Percentiles rank a stretch among this genome's conserved stretches.
phyloP scores from a whole-genome alignment of 2,888 invertebrate genomes.

The Ectropis crepuscularia region DNA sequence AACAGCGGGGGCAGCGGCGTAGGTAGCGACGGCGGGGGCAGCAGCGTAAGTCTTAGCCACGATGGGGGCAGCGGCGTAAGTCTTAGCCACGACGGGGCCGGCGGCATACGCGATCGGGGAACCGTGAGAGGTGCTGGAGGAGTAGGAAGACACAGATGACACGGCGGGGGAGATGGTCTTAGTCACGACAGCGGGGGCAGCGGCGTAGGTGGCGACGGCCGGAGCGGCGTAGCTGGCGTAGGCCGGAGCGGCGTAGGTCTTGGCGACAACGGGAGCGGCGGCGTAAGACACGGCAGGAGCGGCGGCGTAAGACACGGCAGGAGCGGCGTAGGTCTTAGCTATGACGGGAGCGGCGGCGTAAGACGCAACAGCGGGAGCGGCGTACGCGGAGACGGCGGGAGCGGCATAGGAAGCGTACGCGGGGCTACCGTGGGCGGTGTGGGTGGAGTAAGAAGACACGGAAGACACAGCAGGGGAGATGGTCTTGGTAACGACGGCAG shows the following conservation, averaged over 20 bases:
- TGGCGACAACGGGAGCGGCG: conserved; percentile 63
- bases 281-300: conserved; percentile 64
- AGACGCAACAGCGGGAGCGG: conserved; percentile 50
- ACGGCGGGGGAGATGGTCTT: conserved; percentile 58
- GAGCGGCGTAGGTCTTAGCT: conserved; percentile 60
- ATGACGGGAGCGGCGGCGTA: conserved; percentile 72
- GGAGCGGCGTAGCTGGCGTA: conserved; percentile 59
- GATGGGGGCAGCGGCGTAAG: conserved; percentile 54
- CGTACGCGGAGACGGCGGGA: conserved; percentile 54
- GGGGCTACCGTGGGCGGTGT: conserved; percentile 29
- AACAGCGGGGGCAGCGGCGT: conserved; percentile 54
- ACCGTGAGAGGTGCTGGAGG: conserved; percentile 60
- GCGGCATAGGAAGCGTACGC: conserved; percentile 58
- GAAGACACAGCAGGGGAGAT: conserved; percentile 52
- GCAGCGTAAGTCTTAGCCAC: conserved; percentile 53
- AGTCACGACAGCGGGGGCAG: conserved; percentile 52
- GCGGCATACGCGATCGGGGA: conserved; percentile 70
- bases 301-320: conserved; percentile 60
- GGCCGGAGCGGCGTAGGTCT: conserved; percentile 55
- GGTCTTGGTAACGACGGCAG: conserved; percentile 60
- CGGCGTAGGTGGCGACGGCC: conserved; percentile 51
- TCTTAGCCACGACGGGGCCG: conserved; percentile 54
- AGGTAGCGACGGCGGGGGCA: conserved; percentile 56
- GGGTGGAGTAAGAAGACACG: conserved; percentile 53
- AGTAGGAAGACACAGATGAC: conserved; percentile 62